These are phyloP conservation scores for Hydraecia micacea DNA, from an alignment of 2,888 invertebrate genomes.

Conservation along the genomic window DNA sequence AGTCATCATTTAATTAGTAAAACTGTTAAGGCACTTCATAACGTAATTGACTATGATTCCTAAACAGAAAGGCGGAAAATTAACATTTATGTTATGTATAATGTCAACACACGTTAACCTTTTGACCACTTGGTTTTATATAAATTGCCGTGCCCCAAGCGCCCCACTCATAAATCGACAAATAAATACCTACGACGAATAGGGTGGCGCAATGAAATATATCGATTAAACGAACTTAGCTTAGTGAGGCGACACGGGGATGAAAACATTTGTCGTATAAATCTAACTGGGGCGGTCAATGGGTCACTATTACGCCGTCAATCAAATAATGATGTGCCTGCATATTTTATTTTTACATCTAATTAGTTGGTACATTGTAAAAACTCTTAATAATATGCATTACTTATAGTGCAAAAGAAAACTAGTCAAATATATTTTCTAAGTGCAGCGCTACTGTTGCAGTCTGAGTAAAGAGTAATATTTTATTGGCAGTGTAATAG, in stretches of 20 bases:
- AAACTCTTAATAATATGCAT: neutral
- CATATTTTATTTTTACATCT: constrained; percentile 11
- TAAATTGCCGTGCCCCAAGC: neutral
- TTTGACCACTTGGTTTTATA: neutral
- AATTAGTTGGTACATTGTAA: neutral
- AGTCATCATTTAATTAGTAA: constrained; percentile 20
- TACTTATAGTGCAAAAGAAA: neutral
- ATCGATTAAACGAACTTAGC: neutral
- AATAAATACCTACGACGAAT: neutral
- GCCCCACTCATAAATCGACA: neutral
- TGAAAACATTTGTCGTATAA: neutral
- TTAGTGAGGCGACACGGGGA: neutral
- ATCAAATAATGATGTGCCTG: constrained; percentile 16
- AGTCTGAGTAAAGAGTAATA: neutral
- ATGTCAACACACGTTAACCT: constrained; percentile 23
- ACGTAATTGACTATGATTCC: constrained; percentile 62
- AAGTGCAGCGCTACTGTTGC: constrained; percentile 6
- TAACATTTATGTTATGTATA: constrained; percentile 29
- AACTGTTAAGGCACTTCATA: constrained; percentile 70
- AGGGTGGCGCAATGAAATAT: neutral
- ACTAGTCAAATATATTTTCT: neutral
- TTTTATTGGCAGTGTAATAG: constrained; percentile 20
- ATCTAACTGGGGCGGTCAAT: neutral
- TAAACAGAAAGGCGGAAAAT: constrained; percentile 57
- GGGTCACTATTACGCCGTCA: constrained; percentile 20